Base-by-base conservation (phyloP, 1,140 invertebrate species). In the Euwallacea fornicatus region DNA sequence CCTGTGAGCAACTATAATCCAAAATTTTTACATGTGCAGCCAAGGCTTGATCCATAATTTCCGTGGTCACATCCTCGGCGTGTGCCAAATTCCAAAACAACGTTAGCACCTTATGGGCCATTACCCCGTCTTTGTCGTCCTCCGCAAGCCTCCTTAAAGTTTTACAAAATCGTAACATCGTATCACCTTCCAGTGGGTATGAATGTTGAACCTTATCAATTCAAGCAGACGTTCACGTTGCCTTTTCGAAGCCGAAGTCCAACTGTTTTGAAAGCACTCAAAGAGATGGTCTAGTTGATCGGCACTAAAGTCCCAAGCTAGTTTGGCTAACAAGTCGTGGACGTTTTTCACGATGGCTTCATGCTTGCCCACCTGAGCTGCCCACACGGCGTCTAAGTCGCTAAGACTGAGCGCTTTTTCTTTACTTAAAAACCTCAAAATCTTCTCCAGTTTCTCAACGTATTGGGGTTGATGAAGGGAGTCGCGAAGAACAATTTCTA, bases 301-400 rank as follows among this genome's bases (percentile, higher is more conserved):
- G 7, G 96, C 93, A 69, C 94, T 95, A 80, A 99, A 99, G 83
- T 98, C 96, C 96, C 96, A 99, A 0, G 97, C 97, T 43, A 98
- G 83, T 83, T 98, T 98, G 0, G 97, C 96, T 56, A 99, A 83
- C 67, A 99, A 83, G 81, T 99, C 97, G 81, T 98, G 97, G 47
- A 99, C 91, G 83, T 99, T 99, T 82, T 97, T 97, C 0, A 97
- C 95, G 76, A 97, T 98, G 0, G 95, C 94, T 81, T 97, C 95
- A 79, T 97, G 95, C 83, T 97, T 97, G 0, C 94, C 95, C 59
- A 90, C 93, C 82, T 98, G 97, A 7, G 96, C 96, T 44, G 93
- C 91, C 97, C 97, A 99, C 58, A 99, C 91, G 11, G 93, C 93
- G 81, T 98, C 96, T 64, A 99, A 84, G 82, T 98, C 96, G 70